phyloP scores from a whole-genome alignment of 2,797 vertebrate genomes.

The Otus scops region DNA sequence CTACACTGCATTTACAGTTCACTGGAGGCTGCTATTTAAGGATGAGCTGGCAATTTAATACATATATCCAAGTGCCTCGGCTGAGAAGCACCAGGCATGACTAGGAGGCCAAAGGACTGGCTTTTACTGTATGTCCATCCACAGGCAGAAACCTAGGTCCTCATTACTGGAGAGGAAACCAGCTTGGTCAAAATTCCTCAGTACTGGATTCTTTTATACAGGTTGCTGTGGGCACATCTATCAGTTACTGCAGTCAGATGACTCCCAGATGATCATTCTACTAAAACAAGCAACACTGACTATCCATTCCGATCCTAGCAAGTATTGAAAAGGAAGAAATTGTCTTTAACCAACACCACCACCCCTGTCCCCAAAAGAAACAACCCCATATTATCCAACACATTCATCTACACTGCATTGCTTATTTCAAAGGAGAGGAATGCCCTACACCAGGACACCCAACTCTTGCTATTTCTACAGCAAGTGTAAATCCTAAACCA shows the following conservation, averaged over 20 bases:
- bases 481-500: background rate
- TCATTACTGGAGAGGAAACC: background rate
- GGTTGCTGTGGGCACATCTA: background rate
- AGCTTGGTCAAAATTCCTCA: background rate
- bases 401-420: fast-evolving
- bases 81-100: background rate
- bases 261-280: background rate
- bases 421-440: background rate
- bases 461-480: background rate
- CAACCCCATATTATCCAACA: background rate
- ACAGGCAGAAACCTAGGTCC: background rate
- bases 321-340: background rate
- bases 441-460: background rate
- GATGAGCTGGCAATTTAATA: constrained; percentile 22
- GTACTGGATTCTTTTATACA: background rate
- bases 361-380: background rate
- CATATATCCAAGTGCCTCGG: background rate
- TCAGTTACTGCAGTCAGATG: background rate
- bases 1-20: background rate
- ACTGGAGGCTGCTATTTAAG: constrained; percentile 15
- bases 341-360: background rate
- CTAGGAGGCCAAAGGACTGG: background rate
- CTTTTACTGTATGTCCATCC: background rate
- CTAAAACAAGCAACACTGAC: fast-evolving
- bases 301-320: background rate